Evolutionary conservation across 2,797 vertebrate species (phyloP).

Genomic region (Steatocranus sp.): DNA sequence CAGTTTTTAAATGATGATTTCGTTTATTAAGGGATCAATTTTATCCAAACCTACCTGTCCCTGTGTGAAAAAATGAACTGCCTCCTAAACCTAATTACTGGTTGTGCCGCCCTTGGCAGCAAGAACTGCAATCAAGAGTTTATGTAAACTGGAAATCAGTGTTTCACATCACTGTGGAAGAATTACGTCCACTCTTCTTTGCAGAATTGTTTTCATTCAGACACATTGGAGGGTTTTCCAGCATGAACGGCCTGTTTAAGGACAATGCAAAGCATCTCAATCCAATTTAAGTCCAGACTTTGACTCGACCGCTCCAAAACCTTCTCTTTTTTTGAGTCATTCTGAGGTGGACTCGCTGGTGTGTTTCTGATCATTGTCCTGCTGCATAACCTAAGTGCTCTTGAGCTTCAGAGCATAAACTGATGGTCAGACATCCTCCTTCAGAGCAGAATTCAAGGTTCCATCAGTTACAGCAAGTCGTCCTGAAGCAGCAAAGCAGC

Average conservation of each 20-base stretch:
- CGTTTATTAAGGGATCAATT: background rate
- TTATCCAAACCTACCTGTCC: background rate
- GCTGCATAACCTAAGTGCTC: background rate
- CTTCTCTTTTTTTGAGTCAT: background rate
- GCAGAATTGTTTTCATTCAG: background rate
- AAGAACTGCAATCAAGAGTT: background rate
- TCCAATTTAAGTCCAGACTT: background rate
- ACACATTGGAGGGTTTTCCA: background rate
- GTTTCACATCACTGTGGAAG: background rate
- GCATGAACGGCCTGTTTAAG: background rate
- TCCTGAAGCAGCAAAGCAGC: background rate
- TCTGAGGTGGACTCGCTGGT: background rate
- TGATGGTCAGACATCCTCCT: background rate
- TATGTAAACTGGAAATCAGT: background rate
- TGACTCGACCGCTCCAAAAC: background rate
- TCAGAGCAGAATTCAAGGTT: background rate
- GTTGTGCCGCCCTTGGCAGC: background rate
- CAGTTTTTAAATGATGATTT: background rate
- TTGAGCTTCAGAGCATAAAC: background rate
- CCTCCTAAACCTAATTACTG: background rate
- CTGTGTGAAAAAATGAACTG: background rate
- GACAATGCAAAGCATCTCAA: background rate
- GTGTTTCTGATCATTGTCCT: background rate
- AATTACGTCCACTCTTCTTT: background rate
- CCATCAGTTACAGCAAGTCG: accelerated